phyloP scores from a whole-genome alignment of 2,888 invertebrate species.

The Dicycla oo region DNA sequence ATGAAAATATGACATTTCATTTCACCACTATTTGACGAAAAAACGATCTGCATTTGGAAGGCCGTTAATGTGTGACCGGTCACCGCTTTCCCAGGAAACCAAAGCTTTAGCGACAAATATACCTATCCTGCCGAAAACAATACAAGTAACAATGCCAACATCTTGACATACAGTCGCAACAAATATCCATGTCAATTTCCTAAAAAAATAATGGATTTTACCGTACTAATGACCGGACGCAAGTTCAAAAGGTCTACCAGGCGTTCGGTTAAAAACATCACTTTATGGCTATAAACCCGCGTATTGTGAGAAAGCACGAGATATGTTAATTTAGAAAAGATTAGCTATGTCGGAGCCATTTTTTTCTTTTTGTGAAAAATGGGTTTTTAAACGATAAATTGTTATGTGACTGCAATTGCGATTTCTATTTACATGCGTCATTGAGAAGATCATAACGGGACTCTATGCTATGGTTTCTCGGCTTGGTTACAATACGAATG shows the following conservation, averaged over 20 bases:
- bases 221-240: conserved; percentile 68
- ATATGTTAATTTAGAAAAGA: conserved; percentile 76
- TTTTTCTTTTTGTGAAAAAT: conserved; percentile 50
- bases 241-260: conserved; percentile 70
- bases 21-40: no score
- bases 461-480: neutral
- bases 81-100: no score
- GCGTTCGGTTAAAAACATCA: conserved; percentile 49
- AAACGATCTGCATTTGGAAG: no score
- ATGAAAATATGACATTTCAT: no score
- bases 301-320: conserved; percentile 76
- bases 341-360: conserved; percentile 61
- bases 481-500: neutral
- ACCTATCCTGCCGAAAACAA: neutral
- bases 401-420: conserved; percentile 18
- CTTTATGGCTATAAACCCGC: conserved; percentile 41
- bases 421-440: conserved; percentile 6
- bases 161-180: conserved; percentile 29
- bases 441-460: conserved; percentile 10
- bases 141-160: conserved; percentile 1
- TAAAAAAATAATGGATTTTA: conserved; percentile 55
- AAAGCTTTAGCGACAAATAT: neutral
- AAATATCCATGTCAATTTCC: conserved; percentile 54
- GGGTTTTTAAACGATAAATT: conserved; percentile 49
- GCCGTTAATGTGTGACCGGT: no score